Evolutionary conservation across 92 coral and sea anemone genomes (phyloP).

Genomic region (Muricea muricata): DNA sequence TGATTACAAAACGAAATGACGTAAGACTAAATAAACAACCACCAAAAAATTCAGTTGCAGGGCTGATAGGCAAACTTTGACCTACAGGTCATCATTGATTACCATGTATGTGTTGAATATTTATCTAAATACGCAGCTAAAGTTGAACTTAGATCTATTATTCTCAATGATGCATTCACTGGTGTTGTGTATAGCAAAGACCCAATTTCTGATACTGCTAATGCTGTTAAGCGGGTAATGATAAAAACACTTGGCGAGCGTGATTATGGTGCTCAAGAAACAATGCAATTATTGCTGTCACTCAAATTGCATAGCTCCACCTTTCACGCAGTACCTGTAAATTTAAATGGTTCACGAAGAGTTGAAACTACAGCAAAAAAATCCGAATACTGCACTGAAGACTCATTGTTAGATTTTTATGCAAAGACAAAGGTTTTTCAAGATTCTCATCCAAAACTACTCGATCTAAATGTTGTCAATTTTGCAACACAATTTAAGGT

Average conservation of each 20-base stretch:
- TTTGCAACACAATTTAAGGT: neutral
- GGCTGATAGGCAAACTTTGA: slow-evolving; percentile 29
- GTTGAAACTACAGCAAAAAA: slow-evolving; percentile 31
- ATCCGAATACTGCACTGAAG: slow-evolving; percentile 44
- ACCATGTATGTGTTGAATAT: slow-evolving; percentile 66
- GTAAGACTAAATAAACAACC: slow-evolving; percentile 57
- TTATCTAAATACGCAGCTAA: slow-evolving; percentile 69
- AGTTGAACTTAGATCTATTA: slow-evolving; percentile 59
- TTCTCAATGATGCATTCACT: slow-evolving; percentile 69
- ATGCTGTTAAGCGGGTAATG: slow-evolving; percentile 60
- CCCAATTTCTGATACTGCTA: slow-evolving; percentile 51
- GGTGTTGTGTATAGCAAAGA: slow-evolving; percentile 53
- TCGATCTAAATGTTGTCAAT: slow-evolving; percentile 5
- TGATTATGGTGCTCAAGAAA: slow-evolving; percentile 73
- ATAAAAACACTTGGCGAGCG: slow-evolving; percentile 70
- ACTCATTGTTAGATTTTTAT: slow-evolving; percentile 65
- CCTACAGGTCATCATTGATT: slow-evolving; percentile 61
- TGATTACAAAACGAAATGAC: slow-evolving; percentile 46
- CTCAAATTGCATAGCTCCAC: slow-evolving; percentile 27
- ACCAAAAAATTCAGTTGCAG: slow-evolving; percentile 65
- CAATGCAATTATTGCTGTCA: slow-evolving; percentile 72
- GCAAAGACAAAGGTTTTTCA: slow-evolving; percentile 42
- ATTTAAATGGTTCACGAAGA: slow-evolving; percentile 67
- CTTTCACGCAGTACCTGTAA: slow-evolving; percentile 61
- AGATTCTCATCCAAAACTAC: neutral